phyloP scores from a whole-genome alignment of 2,888 invertebrate species.

The Dasysyrphus albostriatus region DNA sequence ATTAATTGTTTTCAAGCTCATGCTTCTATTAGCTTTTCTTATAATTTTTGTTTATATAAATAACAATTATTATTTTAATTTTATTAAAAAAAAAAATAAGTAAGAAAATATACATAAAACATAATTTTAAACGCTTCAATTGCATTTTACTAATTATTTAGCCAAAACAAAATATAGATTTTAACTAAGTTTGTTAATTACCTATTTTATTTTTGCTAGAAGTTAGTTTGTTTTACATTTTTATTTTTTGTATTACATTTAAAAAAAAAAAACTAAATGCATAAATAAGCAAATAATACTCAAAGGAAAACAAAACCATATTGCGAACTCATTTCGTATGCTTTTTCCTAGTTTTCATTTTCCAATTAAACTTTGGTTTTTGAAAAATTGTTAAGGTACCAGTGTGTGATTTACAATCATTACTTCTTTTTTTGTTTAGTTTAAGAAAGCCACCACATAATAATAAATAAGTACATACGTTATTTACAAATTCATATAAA shows the following conservation, averaged over 20 bases:
- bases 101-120: neutral
- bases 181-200: neutral
- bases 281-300: conserved; percentile 47
- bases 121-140: conserved; percentile 5
- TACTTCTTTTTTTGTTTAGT: neutral
- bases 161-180: conserved; percentile 14
- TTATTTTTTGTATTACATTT: conserved; percentile 4
- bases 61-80: conserved; percentile 41
- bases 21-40: conserved; percentile 45
- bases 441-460: conserved; percentile 56
- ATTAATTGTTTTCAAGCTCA: conserved; percentile 35
- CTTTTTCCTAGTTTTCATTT: conserved; percentile 32
- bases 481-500: conserved; percentile 58
- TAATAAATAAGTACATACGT: conserved; percentile 32
- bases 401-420: conserved; percentile 10
- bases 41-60: conserved; percentile 3
- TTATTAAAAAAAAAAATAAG: conserved; percentile 6
- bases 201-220: neutral
- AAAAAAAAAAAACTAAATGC: conserved; percentile 47
- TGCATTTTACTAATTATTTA: conserved; percentile 25
- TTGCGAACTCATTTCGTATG: conserved; percentile 26
- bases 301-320: conserved; percentile 24
- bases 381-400: conserved; percentile 4
- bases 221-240: conserved; percentile 21
- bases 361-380: conserved; percentile 38